phyloP scores from a whole-genome alignment of 2,113 vertebrate species.

The Lepus americanus region DNA sequence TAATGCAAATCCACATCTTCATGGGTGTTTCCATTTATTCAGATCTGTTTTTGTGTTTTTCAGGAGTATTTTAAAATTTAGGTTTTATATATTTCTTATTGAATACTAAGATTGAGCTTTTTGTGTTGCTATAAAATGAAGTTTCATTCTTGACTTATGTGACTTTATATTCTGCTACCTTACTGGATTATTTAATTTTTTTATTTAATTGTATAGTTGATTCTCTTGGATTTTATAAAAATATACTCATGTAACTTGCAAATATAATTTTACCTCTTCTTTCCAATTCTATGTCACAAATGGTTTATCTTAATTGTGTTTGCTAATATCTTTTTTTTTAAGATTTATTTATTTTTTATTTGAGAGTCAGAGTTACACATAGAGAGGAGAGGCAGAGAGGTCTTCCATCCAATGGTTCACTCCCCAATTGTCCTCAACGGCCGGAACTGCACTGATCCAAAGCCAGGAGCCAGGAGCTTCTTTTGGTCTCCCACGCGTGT shows the following conservation, averaged over 20 bases:
- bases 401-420: no score
- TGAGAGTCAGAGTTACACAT: no score
- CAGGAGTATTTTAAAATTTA: conserved; percentile 43
- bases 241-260: not conserved
- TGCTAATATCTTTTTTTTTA: not conserved
- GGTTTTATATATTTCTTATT: conserved; percentile 4
- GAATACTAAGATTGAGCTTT: conserved; percentile 24
- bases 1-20: not conserved
- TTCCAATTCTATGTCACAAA: not conserved
- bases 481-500: no score
- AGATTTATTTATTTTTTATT: no score
- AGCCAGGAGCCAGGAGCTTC: no score
- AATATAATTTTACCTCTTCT: conserved; percentile 28
- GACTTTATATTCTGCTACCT: conserved; percentile 14
- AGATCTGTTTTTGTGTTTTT: not conserved
- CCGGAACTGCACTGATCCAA: no score
- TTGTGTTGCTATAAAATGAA: not conserved
- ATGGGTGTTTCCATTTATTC: not conserved
- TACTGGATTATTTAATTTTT: conserved; percentile 16
- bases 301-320: conserved; percentile 18
- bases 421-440: no score
- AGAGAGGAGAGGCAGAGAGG: no score
- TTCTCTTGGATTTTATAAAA: conserved; percentile 39
- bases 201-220: conserved; percentile 36
- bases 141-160: conserved; percentile 31